Evolutionary conservation across 2,113 vertebrate species (phyloP).

Genomic region (Panthera tigris): DNA sequence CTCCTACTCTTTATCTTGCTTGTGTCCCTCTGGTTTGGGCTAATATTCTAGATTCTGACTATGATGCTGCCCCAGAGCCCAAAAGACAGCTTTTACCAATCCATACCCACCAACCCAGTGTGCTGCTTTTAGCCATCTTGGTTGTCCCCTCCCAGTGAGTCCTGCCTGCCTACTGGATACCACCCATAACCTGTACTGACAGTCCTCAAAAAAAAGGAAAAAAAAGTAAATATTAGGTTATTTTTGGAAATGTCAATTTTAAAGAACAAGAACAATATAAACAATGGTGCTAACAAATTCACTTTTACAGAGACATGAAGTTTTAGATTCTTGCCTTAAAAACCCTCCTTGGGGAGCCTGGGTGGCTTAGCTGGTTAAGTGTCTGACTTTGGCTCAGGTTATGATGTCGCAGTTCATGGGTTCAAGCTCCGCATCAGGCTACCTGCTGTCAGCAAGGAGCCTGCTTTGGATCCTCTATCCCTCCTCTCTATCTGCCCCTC

Average conservation of each 20-base stretch:
- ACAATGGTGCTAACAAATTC: background rate
- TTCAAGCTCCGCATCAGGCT: no score
- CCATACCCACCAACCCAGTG: background rate
- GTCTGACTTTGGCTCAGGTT: no score
- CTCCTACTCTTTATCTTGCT: background rate
- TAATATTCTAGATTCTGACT: conserved; percentile 6
- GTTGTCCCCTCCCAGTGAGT: background rate
- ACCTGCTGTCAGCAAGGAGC: no score
- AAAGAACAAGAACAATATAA: conserved; percentile 20
- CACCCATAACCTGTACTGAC: background rate
- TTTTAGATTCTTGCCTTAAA: background rate
- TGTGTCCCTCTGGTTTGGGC: background rate
- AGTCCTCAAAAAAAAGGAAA: background rate
- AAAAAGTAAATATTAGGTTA: background rate
- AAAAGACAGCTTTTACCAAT: background rate
- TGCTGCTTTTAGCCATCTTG: background rate
- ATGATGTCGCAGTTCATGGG: no score
- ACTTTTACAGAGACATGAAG: conserved; percentile 20
- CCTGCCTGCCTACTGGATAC: background rate
- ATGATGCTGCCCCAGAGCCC: background rate
- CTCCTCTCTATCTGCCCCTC: no score
- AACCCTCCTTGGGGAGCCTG: background rate
- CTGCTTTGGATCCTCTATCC: no score
- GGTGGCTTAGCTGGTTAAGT: no score
- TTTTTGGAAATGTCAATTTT: conserved; percentile 16